Conservation (phyloP, 2,888 invertebrate species). For the Diarsia dahlii region DNA sequence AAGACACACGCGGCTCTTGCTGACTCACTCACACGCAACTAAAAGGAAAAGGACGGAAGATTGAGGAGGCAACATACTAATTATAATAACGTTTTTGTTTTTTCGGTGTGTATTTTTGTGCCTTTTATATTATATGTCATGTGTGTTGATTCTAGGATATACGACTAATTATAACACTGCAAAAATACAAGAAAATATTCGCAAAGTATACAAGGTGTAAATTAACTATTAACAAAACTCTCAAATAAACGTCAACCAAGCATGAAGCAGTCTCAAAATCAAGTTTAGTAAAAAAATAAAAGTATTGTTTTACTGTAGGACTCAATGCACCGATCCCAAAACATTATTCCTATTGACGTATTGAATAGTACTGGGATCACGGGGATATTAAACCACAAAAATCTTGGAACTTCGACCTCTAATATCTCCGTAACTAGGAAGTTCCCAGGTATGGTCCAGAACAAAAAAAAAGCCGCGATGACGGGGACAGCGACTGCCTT, state of each 20-base stretch:
- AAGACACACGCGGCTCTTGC: conserved; percentile 91
- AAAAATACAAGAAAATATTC: too few relatives aligned
- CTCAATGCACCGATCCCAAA: neutral
- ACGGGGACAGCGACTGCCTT: neutral
- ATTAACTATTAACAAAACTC: neutral
- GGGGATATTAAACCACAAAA: neutral
- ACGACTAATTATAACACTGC: too few relatives aligned
- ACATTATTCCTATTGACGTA: neutral
- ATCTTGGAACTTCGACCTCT: neutral
- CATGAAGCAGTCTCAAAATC: neutral
- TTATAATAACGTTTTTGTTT: neutral
- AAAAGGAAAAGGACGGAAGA: conserved; percentile 42
- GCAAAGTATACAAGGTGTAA: neutral
- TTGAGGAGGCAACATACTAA: neutral
- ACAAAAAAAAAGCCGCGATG: neutral
- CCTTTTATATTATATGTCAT: neutral
- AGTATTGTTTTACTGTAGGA: neutral
- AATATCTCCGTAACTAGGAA: neutral
- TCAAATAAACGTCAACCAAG: neutral
- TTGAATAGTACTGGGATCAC: neutral
- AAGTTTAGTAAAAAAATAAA: neutral
- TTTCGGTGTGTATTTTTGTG: neutral
- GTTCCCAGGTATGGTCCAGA: neutral
- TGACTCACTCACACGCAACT: conserved; percentile 63
- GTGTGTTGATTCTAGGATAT: neutral